phyloP scores from a whole-genome alignment of 2,113 vertebrate species.

The Ameiurus melas region DNA sequence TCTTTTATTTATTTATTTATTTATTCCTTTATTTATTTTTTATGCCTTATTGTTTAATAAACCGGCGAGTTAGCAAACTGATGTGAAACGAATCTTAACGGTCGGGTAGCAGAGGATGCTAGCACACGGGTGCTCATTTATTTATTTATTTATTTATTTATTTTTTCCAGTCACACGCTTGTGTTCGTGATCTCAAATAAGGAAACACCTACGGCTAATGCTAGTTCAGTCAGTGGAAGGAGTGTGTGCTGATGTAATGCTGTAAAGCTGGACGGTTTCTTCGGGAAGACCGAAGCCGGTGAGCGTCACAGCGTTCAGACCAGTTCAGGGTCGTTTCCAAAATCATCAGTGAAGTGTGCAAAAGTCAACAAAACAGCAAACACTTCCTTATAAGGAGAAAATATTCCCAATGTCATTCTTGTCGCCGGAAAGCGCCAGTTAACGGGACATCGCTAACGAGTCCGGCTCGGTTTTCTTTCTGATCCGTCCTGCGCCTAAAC shows the following conservation, averaged over 20 bases:
- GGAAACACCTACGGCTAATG: not conserved
- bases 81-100: not conserved
- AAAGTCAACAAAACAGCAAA: constrained; percentile 22
- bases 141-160: no score
- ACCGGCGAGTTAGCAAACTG: not conserved
- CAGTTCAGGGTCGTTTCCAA: constrained; percentile 1
- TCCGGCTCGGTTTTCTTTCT: not conserved
- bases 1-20: no score
- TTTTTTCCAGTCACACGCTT: not conserved
- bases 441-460: not conserved
- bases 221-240: not conserved
- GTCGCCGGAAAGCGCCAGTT: not conserved
- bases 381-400: constrained; percentile 23
- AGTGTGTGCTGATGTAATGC: not conserved
- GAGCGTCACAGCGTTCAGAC: not conserved
- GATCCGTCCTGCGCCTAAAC: not conserved
- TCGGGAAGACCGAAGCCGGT: not conserved
- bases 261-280: not conserved
- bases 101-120: not conserved
- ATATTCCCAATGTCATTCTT: not conserved
- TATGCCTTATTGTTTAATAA: not conserved
- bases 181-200: not conserved
- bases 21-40: not conserved
- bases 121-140: not conserved
- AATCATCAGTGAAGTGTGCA: constrained; percentile 17